Base-by-base conservation (phyloP, 2,797 vertebrate species). In the Ctenopoma multispine region DNA sequence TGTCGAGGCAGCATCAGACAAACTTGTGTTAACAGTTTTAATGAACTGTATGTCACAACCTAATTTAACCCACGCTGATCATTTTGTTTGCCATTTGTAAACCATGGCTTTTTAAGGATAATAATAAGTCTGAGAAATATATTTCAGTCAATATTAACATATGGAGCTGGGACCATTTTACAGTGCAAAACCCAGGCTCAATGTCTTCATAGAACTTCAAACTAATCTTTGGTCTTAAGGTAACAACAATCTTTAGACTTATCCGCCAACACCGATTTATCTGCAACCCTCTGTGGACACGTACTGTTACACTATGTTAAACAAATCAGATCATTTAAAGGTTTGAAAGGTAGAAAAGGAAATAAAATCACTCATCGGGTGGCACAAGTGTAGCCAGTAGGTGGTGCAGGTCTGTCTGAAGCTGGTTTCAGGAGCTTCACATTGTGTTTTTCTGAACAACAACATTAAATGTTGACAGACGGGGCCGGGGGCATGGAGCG, bases 331-430 rank as follows among this genome's bases (percentile, higher is more conserved):
- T 18, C 36, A 38, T 24, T 62, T 3, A 31, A 1, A 40, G 53
- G 20, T 24, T 41, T 44, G 2, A 36, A 27, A 48, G 5, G 14
- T 40, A 8, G 15, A 56, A 50, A 21, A 17, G 12, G 12, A 41
- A 40, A 53, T 5, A 55, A 18, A 34, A 38, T 17, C 31, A 23
- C 57, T 62, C 67, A 62, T 53, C 43, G 36, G 44, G 51, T 4
- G 57, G 44, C 12, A 8, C 1, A 7, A 9, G 17, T 1, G 20
- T 54, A 48, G 17, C 50, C 75, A 57, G 11, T 7, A 43, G 72
- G 63, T 29, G 69, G 53, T 17, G 14, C 51, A 38, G 63, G 48
- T 21, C 0, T 18, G 18, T 46, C 34, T 55, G 49, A 15, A 31
- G 48, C 15, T 17, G 27, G 11, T 5, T 10, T 55, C 50, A 38